Evolutionary conservation across 2,888 invertebrate genomes (phyloP), one percentile per base, ranked within the genome.

Genomic region (Leptinotarsa tumamoca): DNA sequence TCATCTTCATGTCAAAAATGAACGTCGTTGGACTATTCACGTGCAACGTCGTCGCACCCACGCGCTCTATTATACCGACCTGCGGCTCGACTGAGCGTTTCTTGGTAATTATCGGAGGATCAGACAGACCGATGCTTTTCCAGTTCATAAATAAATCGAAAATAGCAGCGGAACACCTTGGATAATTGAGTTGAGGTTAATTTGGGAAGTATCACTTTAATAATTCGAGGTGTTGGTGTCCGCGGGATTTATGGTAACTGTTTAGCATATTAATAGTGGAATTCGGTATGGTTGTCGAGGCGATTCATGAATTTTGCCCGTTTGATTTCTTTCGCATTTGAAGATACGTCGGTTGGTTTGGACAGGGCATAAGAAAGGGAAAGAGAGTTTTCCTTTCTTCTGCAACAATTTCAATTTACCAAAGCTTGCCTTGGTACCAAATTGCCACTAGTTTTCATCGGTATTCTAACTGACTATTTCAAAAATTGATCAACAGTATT

Each of bases 231-330:
- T 49, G 71, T 70, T 70, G 74, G 54, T 67, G 58, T 51, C 58
- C 18, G n/a, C 14, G 67, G 52, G 71, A 76, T 76, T 73, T 76
- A 76, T 73, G 73, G 43, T n/a, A 54, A 63, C 43, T 71, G 67
- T 61, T 76, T 76, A 76, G 67, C 76, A 76, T 76, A 73, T 76
- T 76, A 73, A 76, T 76, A 52, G 71, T 51, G 50, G 4, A 67
- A 67, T 76, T 76, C 13, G 76, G 52, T 73, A 61, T 58, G 76
- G 70, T 52, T 63, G 43, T 75, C 68, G 67, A 56, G 33, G 54
- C 49, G 14, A 27, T 50, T 23, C 18, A 43, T 63, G 63, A 43
- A 63, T 43, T 43, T 63, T 13, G 43, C 63, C 17, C 14, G 63
- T 43, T 63, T 58, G 58, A 17, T 27, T 33, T 10, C 15, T 63